Evolutionary conservation across 1,140 invertebrate genomes (phyloP).

Genomic region (Drosophila bifasciata): DNA sequence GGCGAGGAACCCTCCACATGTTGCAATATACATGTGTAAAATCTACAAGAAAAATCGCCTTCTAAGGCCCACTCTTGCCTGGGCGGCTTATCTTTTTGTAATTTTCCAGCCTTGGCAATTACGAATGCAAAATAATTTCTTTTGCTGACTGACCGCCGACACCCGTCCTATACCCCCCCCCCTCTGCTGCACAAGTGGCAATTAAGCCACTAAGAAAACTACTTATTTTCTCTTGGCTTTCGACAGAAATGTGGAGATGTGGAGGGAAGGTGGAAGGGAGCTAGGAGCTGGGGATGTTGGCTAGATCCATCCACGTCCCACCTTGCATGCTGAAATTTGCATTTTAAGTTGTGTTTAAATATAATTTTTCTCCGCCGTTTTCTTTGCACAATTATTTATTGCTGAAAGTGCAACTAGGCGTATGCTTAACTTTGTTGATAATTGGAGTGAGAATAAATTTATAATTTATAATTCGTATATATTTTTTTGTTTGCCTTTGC

Average conservation of each 20-base stretch:
- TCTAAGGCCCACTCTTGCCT: slow-evolving; percentile 8
- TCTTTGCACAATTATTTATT: slow-evolving; percentile 71
- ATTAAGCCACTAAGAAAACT: slow-evolving; percentile 64
- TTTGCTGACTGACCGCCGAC: slow-evolving; percentile 52
- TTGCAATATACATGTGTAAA: background rate
- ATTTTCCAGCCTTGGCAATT: slow-evolving; percentile 39
- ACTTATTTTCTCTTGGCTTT: slow-evolving; percentile 72
- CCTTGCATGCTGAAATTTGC: slow-evolving; percentile 68
- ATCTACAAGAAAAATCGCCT: slow-evolving; percentile 7
- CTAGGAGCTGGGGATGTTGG: background rate
- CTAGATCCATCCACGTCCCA: slow-evolving; percentile 9
- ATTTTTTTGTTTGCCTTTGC: slow-evolving; percentile 27
- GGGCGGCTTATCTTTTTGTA: slow-evolving; percentile 47
- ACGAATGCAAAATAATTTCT: slow-evolving; percentile 64
- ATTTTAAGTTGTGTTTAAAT: slow-evolving; percentile 78
- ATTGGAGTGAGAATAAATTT: slow-evolving; percentile 80
- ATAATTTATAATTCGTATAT: slow-evolving; percentile 67
- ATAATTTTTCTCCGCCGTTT: slow-evolving; percentile 46
- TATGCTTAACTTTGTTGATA: slow-evolving; percentile 82
- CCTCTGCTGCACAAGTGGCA: slow-evolving; percentile 28
- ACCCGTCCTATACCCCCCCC: background rate
- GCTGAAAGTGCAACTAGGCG: slow-evolving; percentile 75
- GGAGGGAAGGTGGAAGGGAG: slow-evolving; percentile 5
- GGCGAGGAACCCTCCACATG: no score
- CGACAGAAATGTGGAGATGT: slow-evolving; percentile 54